Percentiles rank a stretch among this genome's conserved stretches.
phyloP scores from a whole-genome alignment of 2,113 vertebrate species.

The Cheirogaleus medius region DNA sequence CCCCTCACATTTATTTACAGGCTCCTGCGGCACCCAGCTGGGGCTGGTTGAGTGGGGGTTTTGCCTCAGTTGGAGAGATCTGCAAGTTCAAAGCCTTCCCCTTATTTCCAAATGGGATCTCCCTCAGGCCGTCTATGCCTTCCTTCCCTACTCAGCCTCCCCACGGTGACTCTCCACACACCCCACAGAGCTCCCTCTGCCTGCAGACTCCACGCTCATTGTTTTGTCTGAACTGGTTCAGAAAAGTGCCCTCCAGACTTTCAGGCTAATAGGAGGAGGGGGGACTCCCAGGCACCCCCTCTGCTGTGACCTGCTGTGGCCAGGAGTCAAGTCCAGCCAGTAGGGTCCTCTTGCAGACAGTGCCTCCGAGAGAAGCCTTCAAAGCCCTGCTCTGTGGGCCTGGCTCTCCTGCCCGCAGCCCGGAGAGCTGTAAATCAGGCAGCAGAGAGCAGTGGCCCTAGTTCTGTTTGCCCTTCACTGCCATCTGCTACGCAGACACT shows the following conservation, averaged over 20 bases:
- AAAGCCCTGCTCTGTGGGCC: background rate
- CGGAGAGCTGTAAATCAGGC: background rate
- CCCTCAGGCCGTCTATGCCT: background rate
- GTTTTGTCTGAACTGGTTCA: background rate
- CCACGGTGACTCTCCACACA: background rate
- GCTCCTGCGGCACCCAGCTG: slow-evolving; percentile 44
- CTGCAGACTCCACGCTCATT: slow-evolving; percentile 5
- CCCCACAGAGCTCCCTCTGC: background rate
- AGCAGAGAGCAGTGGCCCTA: background rate
- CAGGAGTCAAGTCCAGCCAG: background rate
- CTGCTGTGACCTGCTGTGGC: background rate
- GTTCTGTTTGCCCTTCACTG: background rate
- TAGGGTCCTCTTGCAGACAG: background rate
- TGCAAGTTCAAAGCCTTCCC: slow-evolving; percentile 64
- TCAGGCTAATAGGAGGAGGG: background rate
- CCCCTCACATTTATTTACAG: slow-evolving; percentile 61
- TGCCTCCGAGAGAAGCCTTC: background rate
- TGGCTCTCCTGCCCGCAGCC: background rate
- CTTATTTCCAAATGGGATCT: slow-evolving; percentile 27
- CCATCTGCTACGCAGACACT: background rate
- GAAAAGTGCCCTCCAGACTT: background rate
- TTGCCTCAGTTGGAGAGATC: slow-evolving; percentile 18
- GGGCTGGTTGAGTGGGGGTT: slow-evolving; percentile 28
- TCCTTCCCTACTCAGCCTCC: background rate
- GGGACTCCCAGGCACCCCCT: background rate